Conservation (phyloP, 2,113 vertebrate species). For the Crotalus helleri region DNA sequence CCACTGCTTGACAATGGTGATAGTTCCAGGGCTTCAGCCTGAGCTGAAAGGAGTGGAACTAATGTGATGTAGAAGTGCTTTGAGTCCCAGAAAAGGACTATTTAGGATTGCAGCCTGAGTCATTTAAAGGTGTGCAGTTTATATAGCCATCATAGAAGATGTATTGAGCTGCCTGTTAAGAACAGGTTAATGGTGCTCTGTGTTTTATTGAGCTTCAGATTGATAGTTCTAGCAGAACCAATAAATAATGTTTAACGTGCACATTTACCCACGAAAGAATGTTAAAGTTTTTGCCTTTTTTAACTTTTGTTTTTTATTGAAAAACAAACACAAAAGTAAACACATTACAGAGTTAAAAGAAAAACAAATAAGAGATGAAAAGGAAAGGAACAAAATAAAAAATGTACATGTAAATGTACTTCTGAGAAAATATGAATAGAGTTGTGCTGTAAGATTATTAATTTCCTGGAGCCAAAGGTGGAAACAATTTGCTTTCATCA, state of each 20-base stretch:
- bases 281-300: background rate
- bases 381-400: background rate
- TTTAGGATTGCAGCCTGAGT: background rate
- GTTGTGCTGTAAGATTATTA: background rate
- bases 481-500: constrained; percentile 29
- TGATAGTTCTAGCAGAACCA: constrained; percentile 4
- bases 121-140: background rate
- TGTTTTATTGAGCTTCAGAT: background rate
- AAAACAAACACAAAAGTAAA: background rate
- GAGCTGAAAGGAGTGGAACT: background rate
- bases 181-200: background rate
- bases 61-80: background rate
- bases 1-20: background rate
- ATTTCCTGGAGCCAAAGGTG: background rate
- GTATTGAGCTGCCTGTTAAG: background rate
- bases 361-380: background rate
- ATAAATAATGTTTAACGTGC: background rate
- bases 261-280: background rate
- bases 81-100: background rate
- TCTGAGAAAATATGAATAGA: background rate
- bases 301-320: background rate
- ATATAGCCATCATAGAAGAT: background rate
- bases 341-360: background rate
- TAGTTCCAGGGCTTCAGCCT: background rate
- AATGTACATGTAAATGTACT: background rate